Conservation (phyloP, 2,888 invertebrate genomes). For the Tinea trinotella region DNA sequence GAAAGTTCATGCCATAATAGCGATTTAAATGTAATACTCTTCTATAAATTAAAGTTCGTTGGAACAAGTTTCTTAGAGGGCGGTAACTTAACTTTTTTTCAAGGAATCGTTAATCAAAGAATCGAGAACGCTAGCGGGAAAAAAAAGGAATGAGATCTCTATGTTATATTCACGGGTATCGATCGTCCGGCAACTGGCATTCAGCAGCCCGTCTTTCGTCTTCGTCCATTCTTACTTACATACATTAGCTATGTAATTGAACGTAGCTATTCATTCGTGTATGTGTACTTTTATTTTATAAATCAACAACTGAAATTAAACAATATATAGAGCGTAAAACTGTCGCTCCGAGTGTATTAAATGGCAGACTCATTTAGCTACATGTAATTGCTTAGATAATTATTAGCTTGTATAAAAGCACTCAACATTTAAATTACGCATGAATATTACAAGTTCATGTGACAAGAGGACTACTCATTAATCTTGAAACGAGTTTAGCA, state of each 20-base stretch:
- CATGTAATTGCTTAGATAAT: constrained; percentile 10
- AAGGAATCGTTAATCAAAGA: constrained; percentile 13
- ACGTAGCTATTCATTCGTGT: neutral
- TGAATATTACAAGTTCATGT: constrained; percentile 13
- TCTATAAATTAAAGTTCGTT: constrained; percentile 14
- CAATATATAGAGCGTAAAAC: neutral
- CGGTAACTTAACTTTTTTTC: constrained; percentile 5
- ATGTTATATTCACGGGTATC: constrained; percentile 2
- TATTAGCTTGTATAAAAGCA: constrained; percentile 10
- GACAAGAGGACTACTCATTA: constrained; percentile 13
- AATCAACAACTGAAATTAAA: neutral
- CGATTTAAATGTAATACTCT: constrained; percentile 17
- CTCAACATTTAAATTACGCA: constrained; percentile 10
- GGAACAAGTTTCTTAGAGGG: constrained; percentile 2
- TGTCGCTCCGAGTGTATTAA: neutral
- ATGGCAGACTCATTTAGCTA: neutral
- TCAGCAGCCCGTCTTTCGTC: neutral
- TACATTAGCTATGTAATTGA: neutral
- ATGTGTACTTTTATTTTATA: too few relatives aligned
- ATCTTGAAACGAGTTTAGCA: constrained; percentile 17
- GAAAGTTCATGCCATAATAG: constrained; percentile 15
- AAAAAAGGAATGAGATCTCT: constrained; percentile 2
- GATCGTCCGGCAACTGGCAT: neutral
- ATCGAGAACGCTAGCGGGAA: neutral
- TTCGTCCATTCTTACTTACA: neutral